Conservation (phyloP, 2,888 invertebrate species). For the Papilio protenor region DNA sequence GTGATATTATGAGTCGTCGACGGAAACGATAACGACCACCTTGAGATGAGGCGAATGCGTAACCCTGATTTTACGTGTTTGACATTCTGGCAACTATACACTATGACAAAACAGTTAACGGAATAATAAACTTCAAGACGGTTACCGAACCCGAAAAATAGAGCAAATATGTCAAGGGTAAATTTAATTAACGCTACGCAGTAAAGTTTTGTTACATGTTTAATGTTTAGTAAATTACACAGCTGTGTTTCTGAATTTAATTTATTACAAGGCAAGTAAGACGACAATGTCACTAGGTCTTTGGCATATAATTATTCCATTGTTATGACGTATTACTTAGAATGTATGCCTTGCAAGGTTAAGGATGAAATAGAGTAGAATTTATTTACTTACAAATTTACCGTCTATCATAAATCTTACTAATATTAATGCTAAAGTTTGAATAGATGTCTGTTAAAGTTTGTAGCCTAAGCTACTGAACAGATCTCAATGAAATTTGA, state of each 20-base stretch:
- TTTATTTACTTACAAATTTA: background rate
- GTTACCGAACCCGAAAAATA: slow-evolving; percentile 23
- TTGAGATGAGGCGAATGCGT: slow-evolving; percentile 36
- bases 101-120: slow-evolving; percentile 10
- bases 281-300: slow-evolving; percentile 32
- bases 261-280: slow-evolving; percentile 32
- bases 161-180: slow-evolving; percentile 30
- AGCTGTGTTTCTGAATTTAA: slow-evolving; percentile 19
- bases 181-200: slow-evolving; percentile 17
- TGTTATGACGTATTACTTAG: slow-evolving; percentile 15
- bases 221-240: slow-evolving; percentile 24
- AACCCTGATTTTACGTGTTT: slow-evolving; percentile 40
- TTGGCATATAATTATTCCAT: slow-evolving; percentile 15
- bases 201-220: slow-evolving; percentile 22
- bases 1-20: slow-evolving; percentile 32
- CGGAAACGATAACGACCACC: slow-evolving; percentile 29
- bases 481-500: no score
- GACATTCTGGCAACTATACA: slow-evolving; percentile 28
- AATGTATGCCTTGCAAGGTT: slow-evolving; percentile 16
- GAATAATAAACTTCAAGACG: background rate
- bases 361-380: slow-evolving; percentile 1
- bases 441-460: no score
- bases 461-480: no score
- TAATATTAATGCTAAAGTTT: no score
- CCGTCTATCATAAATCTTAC: no score